phyloP scores from a whole-genome alignment of 2,113 vertebrate species.

The Scalopus aquaticus region DNA sequence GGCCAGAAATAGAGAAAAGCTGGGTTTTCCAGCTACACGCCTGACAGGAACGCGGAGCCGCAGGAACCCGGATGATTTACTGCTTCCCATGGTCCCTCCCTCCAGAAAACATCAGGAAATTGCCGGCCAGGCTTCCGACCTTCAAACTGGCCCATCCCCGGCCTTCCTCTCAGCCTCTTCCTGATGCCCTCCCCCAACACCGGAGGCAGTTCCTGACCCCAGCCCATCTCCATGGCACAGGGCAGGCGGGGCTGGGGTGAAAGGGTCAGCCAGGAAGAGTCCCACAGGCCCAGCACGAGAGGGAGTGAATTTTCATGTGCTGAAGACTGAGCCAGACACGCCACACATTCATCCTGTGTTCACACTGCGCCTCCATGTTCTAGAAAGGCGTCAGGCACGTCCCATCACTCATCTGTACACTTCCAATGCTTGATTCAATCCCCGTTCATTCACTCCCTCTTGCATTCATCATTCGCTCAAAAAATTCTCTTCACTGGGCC shows the following conservation, averaged over 20 bases:
- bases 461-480: not conserved
- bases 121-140: not conserved
- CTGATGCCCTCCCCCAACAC: not conserved
- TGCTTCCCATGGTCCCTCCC: not conserved
- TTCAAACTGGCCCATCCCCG: not conserved
- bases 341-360: not conserved
- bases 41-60: not conserved
- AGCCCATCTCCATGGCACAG: not conserved
- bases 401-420: not conserved
- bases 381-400: too few species aligned
- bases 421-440: not conserved
- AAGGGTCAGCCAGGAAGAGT: not conserved
- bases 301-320: not conserved
- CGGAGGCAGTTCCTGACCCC: not conserved
- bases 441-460: not conserved
- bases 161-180: not conserved
- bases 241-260: not conserved
- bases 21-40: not conserved
- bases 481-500: not conserved
- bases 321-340: not conserved
- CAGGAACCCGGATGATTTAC: not conserved
- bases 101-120: constrained; percentile 29
- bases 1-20: not conserved
- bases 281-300: not conserved
- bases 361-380: not conserved